A percentile compares a stretch with the other conserved stretches of the same genome.
Evolutionary conservation across 2,113 vertebrate genomes (phyloP).

Genomic region (Strix aluco): DNA sequence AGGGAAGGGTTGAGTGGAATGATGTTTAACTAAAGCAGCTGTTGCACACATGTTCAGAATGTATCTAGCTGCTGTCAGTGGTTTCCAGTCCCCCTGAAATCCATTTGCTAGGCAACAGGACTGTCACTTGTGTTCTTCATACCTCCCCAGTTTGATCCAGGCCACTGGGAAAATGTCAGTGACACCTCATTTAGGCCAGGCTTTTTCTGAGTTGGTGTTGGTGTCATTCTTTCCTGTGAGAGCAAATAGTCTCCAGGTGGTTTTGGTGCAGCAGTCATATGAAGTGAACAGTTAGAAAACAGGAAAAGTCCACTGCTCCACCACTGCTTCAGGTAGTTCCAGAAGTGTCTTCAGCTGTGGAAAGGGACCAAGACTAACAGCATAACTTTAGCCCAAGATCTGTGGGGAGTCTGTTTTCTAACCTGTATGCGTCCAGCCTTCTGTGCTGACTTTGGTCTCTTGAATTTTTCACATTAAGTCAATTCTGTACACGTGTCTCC

Average conservation of each 20-base stretch:
- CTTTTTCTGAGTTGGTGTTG: not conserved
- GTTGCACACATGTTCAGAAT: not conserved
- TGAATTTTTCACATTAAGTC: not conserved
- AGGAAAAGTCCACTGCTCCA: not conserved
- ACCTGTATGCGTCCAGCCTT: not conserved
- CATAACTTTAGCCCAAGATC: not conserved
- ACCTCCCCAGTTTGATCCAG: not conserved
- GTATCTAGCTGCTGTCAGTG: not conserved
- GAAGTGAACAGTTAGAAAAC: not conserved
- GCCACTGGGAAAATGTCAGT: not conserved
- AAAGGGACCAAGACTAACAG: not conserved
- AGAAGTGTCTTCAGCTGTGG: not conserved
- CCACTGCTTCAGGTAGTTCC: not conserved
- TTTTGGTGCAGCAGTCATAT: not conserved
- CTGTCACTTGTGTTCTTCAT: not conserved
- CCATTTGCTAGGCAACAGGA: not conserved
- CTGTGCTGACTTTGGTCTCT: not conserved
- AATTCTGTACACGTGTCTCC: rapidly evolving
- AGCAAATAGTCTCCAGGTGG: not conserved
- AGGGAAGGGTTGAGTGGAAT: not conserved
- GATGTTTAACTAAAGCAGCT: not conserved
- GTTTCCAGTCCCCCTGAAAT: not conserved
- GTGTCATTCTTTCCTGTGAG: not conserved
- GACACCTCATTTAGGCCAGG: not conserved
- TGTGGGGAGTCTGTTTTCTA: not conserved